phyloP scores from a whole-genome alignment of 1,140 invertebrate species.

The Physella acuta region DNA sequence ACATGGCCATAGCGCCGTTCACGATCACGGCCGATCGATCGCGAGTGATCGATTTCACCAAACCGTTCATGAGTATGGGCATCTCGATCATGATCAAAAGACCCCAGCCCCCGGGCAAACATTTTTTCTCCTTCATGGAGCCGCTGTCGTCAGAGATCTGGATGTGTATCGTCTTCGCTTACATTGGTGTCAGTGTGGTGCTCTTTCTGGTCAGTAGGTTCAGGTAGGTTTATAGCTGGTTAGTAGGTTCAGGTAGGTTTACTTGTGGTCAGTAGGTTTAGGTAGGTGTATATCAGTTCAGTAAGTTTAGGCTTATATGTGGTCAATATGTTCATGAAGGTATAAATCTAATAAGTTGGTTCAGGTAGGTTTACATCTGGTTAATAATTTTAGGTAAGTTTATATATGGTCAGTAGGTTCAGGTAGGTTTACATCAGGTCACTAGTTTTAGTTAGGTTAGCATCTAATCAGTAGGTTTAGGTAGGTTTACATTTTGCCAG shows the following conservation, averaged over 20 bases:
- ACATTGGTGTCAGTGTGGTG: slow-evolving; percentile 86
- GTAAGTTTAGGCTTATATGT: too few species aligned
- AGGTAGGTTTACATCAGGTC: too few species aligned
- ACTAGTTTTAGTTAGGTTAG: too few species aligned
- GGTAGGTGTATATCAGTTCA: too few species aligned
- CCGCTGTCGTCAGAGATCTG: slow-evolving; percentile 97
- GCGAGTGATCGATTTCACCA: slow-evolving; percentile 58
- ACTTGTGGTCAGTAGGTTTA: too few species aligned
- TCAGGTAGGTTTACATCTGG: too few species aligned
- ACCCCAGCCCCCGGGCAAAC: slow-evolving; percentile 82
- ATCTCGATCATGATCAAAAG: slow-evolving; percentile 85
- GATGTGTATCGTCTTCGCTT: slow-evolving; percentile 83
- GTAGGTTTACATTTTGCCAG: too few species aligned
- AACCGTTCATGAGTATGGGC: slow-evolving; percentile 60
- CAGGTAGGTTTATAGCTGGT: slow-evolving; percentile 60
- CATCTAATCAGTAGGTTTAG: too few species aligned
- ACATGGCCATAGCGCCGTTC: slow-evolving; percentile 57
- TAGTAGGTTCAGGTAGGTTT: slow-evolving; percentile 65
- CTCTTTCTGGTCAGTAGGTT: slow-evolving; percentile 91
- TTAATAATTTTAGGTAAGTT: too few species aligned
- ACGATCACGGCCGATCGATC: slow-evolving; percentile 57
- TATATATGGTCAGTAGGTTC: too few species aligned
- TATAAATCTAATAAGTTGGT: too few species aligned
- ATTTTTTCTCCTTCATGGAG: slow-evolving; percentile 95
- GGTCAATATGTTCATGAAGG: too few species aligned